Evolutionary conservation across 2,797 vertebrate genomes (phyloP).

Genomic region (Coregonus sp.): DNA sequence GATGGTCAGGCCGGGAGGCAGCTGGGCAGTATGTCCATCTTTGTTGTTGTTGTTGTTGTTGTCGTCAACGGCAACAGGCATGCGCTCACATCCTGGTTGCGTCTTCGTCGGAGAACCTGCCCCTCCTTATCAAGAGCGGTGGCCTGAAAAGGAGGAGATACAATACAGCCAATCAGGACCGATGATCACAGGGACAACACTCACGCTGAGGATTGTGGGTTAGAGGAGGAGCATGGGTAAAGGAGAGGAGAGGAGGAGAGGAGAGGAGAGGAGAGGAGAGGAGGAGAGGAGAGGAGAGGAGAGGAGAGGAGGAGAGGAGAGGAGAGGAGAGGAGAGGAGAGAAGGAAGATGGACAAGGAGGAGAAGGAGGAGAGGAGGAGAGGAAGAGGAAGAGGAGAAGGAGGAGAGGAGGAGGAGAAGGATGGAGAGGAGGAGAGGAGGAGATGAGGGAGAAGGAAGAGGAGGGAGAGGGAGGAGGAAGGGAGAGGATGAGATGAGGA

Average conservation of each 20-base stretch:
- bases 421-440: no score
- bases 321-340: no score
- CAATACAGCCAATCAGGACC: conserved; percentile 20
- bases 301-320: no score
- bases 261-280: no score
- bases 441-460: no score
- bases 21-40: conserved; percentile 77
- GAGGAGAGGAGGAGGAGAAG: no score
- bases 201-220: background rate
- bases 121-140: conserved; percentile 99
- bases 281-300: no score
- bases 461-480: no score
- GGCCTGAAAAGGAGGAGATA: conserved; percentile 87
- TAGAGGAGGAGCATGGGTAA: conserved; percentile 1
- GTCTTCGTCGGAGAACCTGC: conserved; percentile 99
- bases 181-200: background rate
- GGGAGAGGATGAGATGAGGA: no score
- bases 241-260: background rate
- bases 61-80: conserved; percentile 83
- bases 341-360: no score
- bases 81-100: conserved; percentile 95
- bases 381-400: no score
- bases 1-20: conserved; percentile 79
- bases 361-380: no score
- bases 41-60: conserved; percentile 74